These are phyloP conservation scores for Xylota sylvarum DNA, from an alignment of 2,888 invertebrate genomes.

Conservation along the genomic window DNA sequence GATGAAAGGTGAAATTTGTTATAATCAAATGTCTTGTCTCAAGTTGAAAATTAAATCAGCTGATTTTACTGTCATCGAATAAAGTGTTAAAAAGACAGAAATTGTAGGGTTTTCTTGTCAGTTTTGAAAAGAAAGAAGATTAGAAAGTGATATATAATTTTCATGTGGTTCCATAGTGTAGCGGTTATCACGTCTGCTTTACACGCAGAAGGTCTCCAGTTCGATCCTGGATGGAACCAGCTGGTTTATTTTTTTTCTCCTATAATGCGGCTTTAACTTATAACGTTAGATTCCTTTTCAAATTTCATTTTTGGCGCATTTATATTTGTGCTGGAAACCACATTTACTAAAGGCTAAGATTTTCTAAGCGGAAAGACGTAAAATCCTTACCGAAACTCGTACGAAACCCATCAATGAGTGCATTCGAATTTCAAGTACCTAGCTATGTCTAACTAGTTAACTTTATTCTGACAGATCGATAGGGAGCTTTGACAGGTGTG, in stretches of 20 bases:
- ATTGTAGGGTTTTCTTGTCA: background rate
- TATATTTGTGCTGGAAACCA: too few relatives aligned
- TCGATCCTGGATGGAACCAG: constrained; percentile 85
- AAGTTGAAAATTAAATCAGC: constrained; percentile 34
- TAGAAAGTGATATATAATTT: rapidly evolving
- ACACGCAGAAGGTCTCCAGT: constrained; percentile 86
- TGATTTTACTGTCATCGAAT: constrained; percentile 3
- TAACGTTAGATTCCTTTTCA: too few relatives aligned
- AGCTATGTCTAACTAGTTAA: too few relatives aligned
- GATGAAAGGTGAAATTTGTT: constrained; percentile 24
- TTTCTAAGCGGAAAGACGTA: too few relatives aligned
- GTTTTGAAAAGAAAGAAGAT: background rate
- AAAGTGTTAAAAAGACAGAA: background rate
- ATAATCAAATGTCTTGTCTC: constrained; percentile 12
- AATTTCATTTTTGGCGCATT: too few relatives aligned
- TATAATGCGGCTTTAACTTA: too few relatives aligned
- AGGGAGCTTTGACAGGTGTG: too few relatives aligned
- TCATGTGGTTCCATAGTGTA: constrained; percentile 85
- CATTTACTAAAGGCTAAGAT: too few relatives aligned
- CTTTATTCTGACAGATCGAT: too few relatives aligned
- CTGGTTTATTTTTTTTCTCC: constrained; percentile 53
- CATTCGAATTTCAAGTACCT: too few relatives aligned
- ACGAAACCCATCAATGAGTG: too few relatives aligned
- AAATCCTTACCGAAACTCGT: too few relatives aligned
- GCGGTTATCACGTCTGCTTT: constrained; percentile 86